These are phyloP conservation scores for Platyscapa corneri DNA, from an alignment of 1,140 invertebrate genomes.

Conservation along the genomic window DNA sequence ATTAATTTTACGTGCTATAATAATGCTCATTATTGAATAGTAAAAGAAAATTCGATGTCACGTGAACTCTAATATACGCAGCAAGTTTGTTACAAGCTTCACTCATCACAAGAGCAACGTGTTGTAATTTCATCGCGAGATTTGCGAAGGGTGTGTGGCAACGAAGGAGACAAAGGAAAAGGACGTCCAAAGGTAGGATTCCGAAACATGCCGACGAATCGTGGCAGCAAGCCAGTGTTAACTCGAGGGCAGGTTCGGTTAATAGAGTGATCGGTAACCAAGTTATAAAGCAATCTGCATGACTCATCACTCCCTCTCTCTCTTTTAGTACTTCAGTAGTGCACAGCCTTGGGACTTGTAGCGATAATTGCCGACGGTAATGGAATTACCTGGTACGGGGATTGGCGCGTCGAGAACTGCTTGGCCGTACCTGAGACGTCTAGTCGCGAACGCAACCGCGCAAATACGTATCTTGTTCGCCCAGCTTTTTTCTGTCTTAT, in stretches of 20 bases:
- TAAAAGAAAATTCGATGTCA: not conserved
- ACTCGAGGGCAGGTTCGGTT: constrained; percentile 55
- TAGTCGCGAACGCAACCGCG: constrained; percentile 36
- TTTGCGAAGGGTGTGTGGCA: not conserved
- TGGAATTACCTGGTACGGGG: constrained; percentile 66
- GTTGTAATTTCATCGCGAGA: not conserved
- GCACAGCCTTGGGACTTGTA: constrained; percentile 49
- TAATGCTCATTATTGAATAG: too few species aligned
- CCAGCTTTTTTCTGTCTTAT: not conserved
- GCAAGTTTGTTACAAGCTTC: not conserved
- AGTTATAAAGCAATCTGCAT: constrained; percentile 76
- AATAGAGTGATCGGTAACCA: constrained; percentile 74
- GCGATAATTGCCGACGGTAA: constrained; percentile 71
- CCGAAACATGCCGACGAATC: not conserved
- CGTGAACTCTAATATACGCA: not conserved
- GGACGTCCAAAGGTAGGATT: not conserved
- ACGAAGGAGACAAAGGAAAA: constrained; percentile 1
- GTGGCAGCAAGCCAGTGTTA: not conserved
- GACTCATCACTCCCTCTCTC: constrained; percentile 60
- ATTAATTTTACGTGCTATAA: too few species aligned
- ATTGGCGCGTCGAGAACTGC: not conserved
- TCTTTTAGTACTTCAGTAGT: constrained; percentile 60
- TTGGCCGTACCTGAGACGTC: constrained; percentile 65
- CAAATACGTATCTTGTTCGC: not conserved
- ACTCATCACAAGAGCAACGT: not conserved